A percentile compares a stretch with the other conserved stretches of the same genome.
Evolutionary conservation across 1,140 invertebrate species (phyloP).

Genomic region (Lucilia sericata): DNA sequence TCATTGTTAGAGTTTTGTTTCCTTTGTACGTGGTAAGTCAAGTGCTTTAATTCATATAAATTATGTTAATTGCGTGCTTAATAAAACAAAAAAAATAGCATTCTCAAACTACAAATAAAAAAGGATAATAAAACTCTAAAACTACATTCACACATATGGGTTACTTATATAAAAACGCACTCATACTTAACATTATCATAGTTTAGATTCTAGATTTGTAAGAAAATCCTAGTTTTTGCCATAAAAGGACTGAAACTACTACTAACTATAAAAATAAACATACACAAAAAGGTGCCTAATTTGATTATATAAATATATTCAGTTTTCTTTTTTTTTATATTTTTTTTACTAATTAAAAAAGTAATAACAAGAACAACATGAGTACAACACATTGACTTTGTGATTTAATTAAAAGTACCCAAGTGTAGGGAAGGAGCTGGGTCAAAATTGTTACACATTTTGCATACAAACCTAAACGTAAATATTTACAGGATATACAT

Average conservation of each 20-base stretch:
- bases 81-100: neutral
- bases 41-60: constrained; percentile 17
- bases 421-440: no score
- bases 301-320: neutral
- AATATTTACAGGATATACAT: neutral
- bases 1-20: neutral
- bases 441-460: neutral
- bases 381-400: constrained; percentile 16
- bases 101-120: neutral
- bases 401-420: neutral
- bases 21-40: constrained; percentile 9
- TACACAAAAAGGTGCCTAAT: no score
- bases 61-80: constrained; percentile 16
- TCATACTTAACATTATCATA: no score
- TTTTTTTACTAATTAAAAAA: neutral
- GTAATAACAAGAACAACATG: neutral
- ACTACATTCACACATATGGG: neutral
- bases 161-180: no score
- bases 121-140: neutral
- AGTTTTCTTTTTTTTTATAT: neutral
- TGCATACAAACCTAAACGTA: neutral
- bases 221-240: no score
- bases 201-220: no score
- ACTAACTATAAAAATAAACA: no score
- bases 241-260: no score